Conservation (phyloP, 2,113 vertebrate species). For the Tinamus guttatus region DNA sequence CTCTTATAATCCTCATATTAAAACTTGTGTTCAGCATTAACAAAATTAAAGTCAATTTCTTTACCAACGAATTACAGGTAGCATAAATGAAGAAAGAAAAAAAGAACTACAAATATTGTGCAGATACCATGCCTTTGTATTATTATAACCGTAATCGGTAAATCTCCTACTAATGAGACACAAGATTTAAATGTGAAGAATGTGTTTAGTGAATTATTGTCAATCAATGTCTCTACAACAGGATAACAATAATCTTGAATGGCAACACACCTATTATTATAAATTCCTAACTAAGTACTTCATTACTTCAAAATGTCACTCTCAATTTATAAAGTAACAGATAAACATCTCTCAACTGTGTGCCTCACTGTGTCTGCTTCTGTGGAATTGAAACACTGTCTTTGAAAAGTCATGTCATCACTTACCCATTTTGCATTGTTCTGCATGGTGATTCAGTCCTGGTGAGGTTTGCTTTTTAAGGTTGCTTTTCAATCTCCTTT, state of each 20-base stretch:
- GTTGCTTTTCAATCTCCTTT: background rate
- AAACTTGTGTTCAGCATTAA: conserved; percentile 71
- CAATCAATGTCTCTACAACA: conserved; percentile 72
- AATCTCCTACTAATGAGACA: conserved; percentile 78
- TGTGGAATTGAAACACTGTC: conserved; percentile 46
- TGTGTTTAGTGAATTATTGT: conserved; percentile 75
- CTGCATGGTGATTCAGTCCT: background rate
- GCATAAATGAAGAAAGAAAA: conserved; percentile 63
- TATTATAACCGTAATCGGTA: conserved; percentile 69
- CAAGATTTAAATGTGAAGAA: conserved; percentile 77
- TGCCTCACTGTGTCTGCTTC: conserved; percentile 34
- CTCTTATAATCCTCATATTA: conserved; percentile 64
- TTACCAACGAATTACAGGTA: conserved; percentile 66
- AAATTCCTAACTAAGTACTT: conserved; percentile 80
- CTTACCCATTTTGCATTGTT: background rate
- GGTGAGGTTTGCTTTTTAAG: background rate
- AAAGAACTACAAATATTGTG: conserved; percentile 56
- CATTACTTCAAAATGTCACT: conserved; percentile 79
- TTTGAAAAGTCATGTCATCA: background rate
- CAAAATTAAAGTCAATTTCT: conserved; percentile 72
- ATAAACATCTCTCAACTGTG: conserved; percentile 70
- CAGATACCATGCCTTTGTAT: conserved; percentile 53
- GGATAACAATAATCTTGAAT: conserved; percentile 77
- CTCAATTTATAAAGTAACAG: conserved; percentile 77
- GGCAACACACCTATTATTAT: conserved; percentile 77